Conservation (phyloP, 2,888 invertebrate genomes). For the Cataglyphis rosenhaueri region DNA sequence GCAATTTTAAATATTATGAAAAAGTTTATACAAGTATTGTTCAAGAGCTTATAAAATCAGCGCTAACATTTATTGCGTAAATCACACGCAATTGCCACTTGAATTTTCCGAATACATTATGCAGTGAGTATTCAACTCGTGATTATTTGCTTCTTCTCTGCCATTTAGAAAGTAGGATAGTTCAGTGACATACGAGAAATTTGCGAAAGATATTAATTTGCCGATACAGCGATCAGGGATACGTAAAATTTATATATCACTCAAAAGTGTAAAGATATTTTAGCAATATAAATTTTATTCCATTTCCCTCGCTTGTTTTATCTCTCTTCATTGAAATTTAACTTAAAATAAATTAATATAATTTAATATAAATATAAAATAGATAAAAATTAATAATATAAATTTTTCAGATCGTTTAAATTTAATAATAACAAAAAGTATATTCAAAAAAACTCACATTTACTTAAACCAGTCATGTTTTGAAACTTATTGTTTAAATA, state of each 20-base stretch:
- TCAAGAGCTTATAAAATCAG: neutral
- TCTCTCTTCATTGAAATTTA: neutral
- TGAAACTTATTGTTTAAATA: neutral
- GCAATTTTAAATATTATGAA: neutral
- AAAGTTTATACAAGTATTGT: neutral
- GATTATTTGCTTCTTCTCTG: slow-evolving; percentile 12
- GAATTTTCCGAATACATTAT: neutral
- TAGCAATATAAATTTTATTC: neutral
- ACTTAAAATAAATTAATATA: neutral
- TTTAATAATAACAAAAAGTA: neutral
- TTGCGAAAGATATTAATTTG: slow-evolving; percentile 23
- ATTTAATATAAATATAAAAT: too few relatives aligned
- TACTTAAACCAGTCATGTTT: neutral
- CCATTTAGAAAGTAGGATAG: slow-evolving; percentile 33
- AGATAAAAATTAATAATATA: neutral
- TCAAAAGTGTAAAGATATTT: neutral
- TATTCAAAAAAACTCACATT: neutral
- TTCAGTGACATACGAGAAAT: slow-evolving; percentile 37
- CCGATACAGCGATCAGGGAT: neutral
- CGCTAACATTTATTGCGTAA: neutral
- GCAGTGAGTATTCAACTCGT: neutral
- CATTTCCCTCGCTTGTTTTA: neutral
- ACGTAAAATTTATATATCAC: slow-evolving; percentile 10
- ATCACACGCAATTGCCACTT: neutral
- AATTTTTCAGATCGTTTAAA: neutral